Evolutionary conservation across 30 jellyfish, hydroid and myxozoan species (phyloP).

Genomic region (Catostylus mosaicus): DNA sequence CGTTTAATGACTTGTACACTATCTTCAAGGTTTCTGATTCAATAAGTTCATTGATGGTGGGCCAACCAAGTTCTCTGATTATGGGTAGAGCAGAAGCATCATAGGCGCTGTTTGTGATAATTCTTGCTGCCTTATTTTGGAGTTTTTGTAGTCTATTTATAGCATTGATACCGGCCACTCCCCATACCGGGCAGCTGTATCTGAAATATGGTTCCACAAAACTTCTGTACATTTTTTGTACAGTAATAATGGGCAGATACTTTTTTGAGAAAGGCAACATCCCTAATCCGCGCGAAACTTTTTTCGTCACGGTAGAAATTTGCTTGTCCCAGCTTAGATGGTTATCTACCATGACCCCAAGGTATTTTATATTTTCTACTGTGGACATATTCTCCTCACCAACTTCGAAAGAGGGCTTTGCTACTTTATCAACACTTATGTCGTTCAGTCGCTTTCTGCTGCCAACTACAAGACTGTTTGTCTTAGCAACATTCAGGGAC

Average conservation of each 20-base stretch:
- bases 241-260: slow-evolving; percentile 4
- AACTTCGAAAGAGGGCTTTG: slow-evolving; percentile 17
- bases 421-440: slow-evolving; percentile 3
- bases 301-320: too few relatives aligned
- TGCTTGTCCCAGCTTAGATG: slow-evolving; percentile 15
- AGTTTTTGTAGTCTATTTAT: neutral
- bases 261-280: slow-evolving; percentile 13
- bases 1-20: neutral
- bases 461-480: slow-evolving; percentile 6
- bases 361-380: slow-evolving; percentile 17
- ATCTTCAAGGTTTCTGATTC: too few relatives aligned
- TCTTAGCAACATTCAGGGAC: neutral
- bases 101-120: too few relatives aligned
- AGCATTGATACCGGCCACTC: slow-evolving; percentile 15
- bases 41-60: slow-evolving; percentile 1
- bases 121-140: slow-evolving; percentile 11
- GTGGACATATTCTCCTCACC: slow-evolving; percentile 18
- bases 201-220: neutral
- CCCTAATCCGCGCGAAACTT: slow-evolving; percentile 9
- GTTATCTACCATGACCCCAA: neutral
- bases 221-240: slow-evolving; percentile 13
- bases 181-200: slow-evolving; percentile 11
- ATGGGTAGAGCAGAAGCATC: too few relatives aligned
- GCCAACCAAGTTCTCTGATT: slow-evolving; percentile 20
- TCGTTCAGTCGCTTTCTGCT: neutral